phyloP scores from a whole-genome alignment of 1,140 invertebrate genomes.

The Papilio polytes region DNA sequence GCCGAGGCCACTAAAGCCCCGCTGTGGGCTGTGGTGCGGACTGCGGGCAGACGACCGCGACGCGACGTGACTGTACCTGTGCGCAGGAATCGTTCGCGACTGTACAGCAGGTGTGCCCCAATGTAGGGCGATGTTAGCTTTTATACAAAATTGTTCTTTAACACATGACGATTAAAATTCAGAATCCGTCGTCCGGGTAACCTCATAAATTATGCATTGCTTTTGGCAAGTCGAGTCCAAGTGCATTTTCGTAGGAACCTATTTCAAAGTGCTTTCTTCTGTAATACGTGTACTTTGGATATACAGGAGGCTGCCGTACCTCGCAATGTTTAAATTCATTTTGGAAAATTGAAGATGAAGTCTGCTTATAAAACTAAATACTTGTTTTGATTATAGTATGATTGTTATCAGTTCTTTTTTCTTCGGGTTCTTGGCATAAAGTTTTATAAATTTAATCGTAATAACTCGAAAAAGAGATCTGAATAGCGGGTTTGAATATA shows the following conservation, averaged over 20 bases:
- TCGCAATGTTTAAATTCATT: not conserved
- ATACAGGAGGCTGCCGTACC: not conserved
- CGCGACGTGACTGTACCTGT: not conserved
- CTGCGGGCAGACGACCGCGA: not conserved
- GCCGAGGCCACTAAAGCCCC: not conserved
- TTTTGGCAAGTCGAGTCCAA: constrained; percentile 9
- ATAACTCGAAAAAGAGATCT: too few relatives aligned
- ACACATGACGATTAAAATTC: not conserved
- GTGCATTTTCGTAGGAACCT: constrained; percentile 3
- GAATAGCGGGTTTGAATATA: too few relatives aligned
- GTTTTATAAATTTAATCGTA: too few relatives aligned
- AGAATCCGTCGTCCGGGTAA: not conserved
- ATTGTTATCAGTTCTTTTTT: not conserved
- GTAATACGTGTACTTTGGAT: not conserved
- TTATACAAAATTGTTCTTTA: not conserved
- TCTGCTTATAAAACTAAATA: not conserved
- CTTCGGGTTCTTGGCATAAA: not conserved
- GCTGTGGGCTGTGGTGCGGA: not conserved
- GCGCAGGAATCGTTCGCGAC: not conserved
- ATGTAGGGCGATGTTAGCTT: not conserved
- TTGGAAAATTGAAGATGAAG: not conserved
- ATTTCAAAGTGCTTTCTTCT: constrained; percentile 19
- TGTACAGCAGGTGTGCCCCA: not conserved
- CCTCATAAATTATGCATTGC: constrained; percentile 23
- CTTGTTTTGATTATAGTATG: not conserved